A percentile compares a stretch with the other conserved stretches of the same genome.
These are phyloP conservation scores for Triplophysa siluroides DNA, from an alignment of 2,113 vertebrate genomes.

Conservation along the genomic window DNA sequence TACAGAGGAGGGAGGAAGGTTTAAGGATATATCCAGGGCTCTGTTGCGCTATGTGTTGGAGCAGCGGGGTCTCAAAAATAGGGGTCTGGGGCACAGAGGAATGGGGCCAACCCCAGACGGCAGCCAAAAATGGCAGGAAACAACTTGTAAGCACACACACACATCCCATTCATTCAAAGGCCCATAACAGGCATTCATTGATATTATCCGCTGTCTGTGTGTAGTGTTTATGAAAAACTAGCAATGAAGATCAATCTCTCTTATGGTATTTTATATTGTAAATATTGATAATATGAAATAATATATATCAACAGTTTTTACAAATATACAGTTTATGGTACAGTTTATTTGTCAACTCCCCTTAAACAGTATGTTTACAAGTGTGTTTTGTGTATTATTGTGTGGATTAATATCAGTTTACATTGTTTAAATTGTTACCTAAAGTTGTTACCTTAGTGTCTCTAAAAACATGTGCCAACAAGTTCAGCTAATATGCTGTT, in stretches of 20 bases:
- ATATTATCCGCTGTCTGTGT: conserved; percentile 22
- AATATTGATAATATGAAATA: no score
- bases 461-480: no score
- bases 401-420: neutral
- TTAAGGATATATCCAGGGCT: conserved; percentile 20
- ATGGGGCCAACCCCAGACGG: conserved; percentile 26
- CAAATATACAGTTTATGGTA: no score
- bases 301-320: no score
- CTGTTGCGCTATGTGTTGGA: conserved; percentile 22
- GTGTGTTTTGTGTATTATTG: neutral
- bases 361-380: no score
- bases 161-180: conserved; percentile 20
- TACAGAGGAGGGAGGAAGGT: neutral
- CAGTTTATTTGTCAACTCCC: no score
- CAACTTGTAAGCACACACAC: conserved; percentile 31
- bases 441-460: no score
- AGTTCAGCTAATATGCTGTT: no score
- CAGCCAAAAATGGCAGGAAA: conserved; percentile 44
- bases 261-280: no score
- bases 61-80: conserved; percentile 5
- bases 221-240: neutral
- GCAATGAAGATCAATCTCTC: no score
- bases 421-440: neutral
- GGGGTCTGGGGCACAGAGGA: conserved; percentile 18
- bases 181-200: conserved; percentile 17